These are phyloP conservation scores for Yasuhikotakia modesta DNA, from an alignment of 2,797 vertebrate genomes.

Conservation along the genomic window DNA sequence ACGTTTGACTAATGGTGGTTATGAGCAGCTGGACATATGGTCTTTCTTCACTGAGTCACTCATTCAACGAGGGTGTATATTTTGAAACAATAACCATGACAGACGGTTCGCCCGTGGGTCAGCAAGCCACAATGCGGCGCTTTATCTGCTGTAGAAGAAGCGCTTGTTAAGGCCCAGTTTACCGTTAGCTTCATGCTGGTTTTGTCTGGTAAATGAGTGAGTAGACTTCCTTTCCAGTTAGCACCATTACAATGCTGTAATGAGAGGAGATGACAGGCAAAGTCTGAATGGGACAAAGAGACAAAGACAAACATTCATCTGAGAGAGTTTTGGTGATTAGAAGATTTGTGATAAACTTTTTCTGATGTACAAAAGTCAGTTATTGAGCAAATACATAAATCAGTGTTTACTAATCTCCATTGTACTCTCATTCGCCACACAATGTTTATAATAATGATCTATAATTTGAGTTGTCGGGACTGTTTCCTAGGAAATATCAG, in stretches of 20 bases:
- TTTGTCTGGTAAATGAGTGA: conserved; percentile 70
- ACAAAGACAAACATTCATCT: conserved; percentile 51
- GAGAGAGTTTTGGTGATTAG: conserved; percentile 28
- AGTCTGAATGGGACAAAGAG: conserved; percentile 43
- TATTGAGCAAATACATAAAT: too few relatives aligned
- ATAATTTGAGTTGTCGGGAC: too few relatives aligned
- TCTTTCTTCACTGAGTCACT: conserved; percentile 69
- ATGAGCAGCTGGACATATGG: conserved; percentile 42
- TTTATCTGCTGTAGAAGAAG: conserved; percentile 67
- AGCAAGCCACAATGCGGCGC: conserved; percentile 65
- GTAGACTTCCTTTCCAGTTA: conserved; percentile 66
- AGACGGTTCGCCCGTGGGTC: conserved; percentile 61
- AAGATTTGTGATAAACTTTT: background rate
- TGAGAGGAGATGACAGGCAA: conserved; percentile 42
- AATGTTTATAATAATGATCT: too few relatives aligned
- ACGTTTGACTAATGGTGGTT: conserved; percentile 73
- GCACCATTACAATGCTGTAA: conserved; percentile 40
- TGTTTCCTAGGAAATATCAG: too few relatives aligned
- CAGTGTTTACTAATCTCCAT: too few relatives aligned
- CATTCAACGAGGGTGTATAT: conserved; percentile 55
- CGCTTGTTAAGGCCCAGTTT: conserved; percentile 66
- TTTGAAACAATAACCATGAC: conserved; percentile 62
- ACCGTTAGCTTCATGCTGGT: conserved; percentile 59
- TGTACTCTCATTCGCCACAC: too few relatives aligned
- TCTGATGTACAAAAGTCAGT: too few relatives aligned